These are phyloP conservation scores for Orthochromis indermauri DNA, from an alignment of 2,113 vertebrate species.

Conservation along the genomic window DNA sequence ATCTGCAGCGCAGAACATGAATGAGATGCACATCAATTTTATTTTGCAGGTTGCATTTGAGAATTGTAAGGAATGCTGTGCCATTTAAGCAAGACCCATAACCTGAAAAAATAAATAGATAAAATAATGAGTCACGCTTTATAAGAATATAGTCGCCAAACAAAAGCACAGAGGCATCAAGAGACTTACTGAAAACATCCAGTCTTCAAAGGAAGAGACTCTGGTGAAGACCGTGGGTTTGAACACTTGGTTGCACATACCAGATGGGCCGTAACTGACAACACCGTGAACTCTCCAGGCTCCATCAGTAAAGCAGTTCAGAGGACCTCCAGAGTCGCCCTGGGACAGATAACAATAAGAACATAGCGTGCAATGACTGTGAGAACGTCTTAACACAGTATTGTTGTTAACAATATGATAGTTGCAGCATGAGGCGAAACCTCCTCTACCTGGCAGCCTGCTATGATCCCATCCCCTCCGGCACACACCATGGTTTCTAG, in stretches of 20 bases:
- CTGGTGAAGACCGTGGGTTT: slow-evolving; percentile 70
- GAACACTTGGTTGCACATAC: slow-evolving; percentile 50
- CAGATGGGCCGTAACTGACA: slow-evolving; percentile 60
- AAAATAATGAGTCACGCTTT: background rate
- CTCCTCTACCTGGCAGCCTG: slow-evolving; percentile 63
- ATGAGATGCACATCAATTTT: background rate
- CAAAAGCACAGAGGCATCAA: background rate
- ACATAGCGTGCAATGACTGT: background rate
- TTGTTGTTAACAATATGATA: background rate
- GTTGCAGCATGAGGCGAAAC: background rate
- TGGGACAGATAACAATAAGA: background rate
- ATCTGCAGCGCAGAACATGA: background rate
- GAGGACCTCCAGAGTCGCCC: slow-evolving; percentile 67
- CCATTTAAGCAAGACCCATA: background rate
- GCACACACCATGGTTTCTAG: slow-evolving; percentile 65
- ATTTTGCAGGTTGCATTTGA: background rate
- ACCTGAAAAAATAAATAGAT: background rate
- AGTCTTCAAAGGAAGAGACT: slow-evolving; percentile 59
- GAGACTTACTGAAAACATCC: slow-evolving; percentile 58
- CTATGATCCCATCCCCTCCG: slow-evolving; percentile 59
- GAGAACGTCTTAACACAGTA: background rate
- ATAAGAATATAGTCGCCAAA: background rate
- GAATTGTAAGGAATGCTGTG: background rate
- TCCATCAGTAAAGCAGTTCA: slow-evolving; percentile 52
- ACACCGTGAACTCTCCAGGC: slow-evolving; percentile 62